Evolutionary conservation across 1,140 invertebrate genomes (phyloP), one percentile per base, ranked within the genome.

Genomic region (Hylyphantes graminicola): DNA sequence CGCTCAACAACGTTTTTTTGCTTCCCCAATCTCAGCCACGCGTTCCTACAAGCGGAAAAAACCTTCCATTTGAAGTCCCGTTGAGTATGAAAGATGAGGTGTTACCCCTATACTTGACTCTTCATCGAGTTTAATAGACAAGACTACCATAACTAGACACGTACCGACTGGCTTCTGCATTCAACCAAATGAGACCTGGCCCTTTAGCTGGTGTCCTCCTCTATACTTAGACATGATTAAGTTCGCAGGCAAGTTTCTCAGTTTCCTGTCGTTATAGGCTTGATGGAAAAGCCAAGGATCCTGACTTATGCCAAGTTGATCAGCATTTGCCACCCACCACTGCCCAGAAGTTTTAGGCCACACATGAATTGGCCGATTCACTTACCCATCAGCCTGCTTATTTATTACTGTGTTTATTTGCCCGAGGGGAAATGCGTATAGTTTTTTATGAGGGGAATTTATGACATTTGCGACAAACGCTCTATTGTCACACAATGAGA

Each of bases 41-140:
- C 35, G 35, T 35, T 35, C 35, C 35, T 35, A 35, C 35, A 35
- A 35, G 35, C 35, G 35, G 35, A 35, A 35, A 35, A 35, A 35
- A 35, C 35, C 35, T 35, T 35, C 35, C 35, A 35, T 35, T 35
- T 35, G 35, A 35, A 81, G 65, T 51, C 54, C 13, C 59, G 65
- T 80, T 68, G 72, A 81, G 61, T 81, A 72, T 17, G 59, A 35
- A 21, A 81, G 68, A 72, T 72, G 79, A 72, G 59, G 50, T 72
- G 67, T 73, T 48, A 11, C 50, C 50, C 50, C 10, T 78, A 78
- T 19, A 72, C 68, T 63, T 73, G 21, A 19, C 67, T 81, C 35
- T 35, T 35, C 35, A 35, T 35, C 35, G 35, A 35, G 35, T 35
- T 35, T 35, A 35, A 21, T 67, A 67, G 64, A 61, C 59, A 10